phyloP scores from a whole-genome alignment of 2,797 vertebrate species.

The Myotis daubentonii region DNA sequence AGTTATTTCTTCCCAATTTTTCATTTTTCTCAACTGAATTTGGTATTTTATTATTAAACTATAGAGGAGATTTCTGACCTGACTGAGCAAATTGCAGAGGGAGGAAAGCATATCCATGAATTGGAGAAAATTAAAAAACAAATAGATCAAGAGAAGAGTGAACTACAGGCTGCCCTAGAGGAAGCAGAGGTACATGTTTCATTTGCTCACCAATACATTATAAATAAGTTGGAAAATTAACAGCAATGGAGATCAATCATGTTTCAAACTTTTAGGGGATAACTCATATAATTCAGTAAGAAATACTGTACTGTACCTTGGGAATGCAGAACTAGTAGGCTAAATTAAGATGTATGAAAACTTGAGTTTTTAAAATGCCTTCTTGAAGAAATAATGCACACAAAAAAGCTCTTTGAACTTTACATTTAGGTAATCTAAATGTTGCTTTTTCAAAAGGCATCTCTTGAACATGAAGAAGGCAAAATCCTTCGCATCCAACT shows the following conservation, averaged over 20 bases:
- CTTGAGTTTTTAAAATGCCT: neutral
- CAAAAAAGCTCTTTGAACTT: neutral
- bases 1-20: neutral
- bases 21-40: conserved; percentile 18
- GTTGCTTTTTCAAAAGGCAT: conserved; percentile 77
- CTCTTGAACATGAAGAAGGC: conserved; percentile 86
- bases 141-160: conserved; percentile 90
- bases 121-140: conserved; percentile 92
- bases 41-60: neutral
- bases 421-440: neutral
- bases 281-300: neutral
- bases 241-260: neutral
- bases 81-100: conserved; percentile 91
- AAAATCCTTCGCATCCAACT: conserved; percentile 86
- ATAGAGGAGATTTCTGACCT: conserved; percentile 93
- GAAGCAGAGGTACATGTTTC: conserved; percentile 90
- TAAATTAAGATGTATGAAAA: neutral
- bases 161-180: conserved; percentile 91
- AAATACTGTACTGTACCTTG: neutral
- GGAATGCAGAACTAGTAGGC: neutral
- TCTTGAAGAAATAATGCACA: neutral
- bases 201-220: neutral
- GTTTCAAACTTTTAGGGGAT: neutral
- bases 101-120: conserved; percentile 91
- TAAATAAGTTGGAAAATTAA: conserved; percentile 26